Conservation (phyloP, 2,113 vertebrate genomes). For the Fulica atra region DNA sequence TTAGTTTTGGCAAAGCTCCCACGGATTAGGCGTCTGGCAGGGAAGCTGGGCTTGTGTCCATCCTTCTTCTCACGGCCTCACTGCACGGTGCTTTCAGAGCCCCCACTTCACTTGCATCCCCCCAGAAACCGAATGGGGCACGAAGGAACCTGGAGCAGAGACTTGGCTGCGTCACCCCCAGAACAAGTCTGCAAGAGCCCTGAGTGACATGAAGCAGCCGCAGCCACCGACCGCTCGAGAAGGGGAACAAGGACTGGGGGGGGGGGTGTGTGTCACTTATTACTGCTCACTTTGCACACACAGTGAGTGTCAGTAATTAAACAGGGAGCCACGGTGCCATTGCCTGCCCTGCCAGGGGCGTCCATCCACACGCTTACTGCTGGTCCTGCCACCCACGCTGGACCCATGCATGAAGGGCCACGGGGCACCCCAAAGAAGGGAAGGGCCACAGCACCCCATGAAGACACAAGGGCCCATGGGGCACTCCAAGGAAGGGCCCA, state of each 20-base stretch:
- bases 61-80: not conserved
- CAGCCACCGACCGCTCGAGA: not conserved
- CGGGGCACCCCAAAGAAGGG: too few relatives aligned
- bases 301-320: not conserved
- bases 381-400: rapidly evolving
- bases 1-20: conserved; percentile 1
- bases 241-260: not conserved
- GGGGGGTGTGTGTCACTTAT: rapidly evolving
- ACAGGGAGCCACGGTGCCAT: rapidly evolving
- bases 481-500: too few relatives aligned
- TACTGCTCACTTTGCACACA: not conserved
- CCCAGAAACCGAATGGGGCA: not conserved
- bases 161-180: not conserved
- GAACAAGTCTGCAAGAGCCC: not conserved
- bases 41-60: not conserved
- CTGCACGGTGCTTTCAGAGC: not conserved
- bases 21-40: not conserved
- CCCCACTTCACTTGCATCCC: not conserved
- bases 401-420: not conserved
- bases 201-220: rapidly evolving
- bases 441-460: too few relatives aligned
- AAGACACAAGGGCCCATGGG: too few relatives aligned
- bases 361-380: rapidly evolving
- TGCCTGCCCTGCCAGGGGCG: rapidly evolving
- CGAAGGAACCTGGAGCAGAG: rapidly evolving